Conservation (phyloP, 2,113 vertebrate species). For the cattle (Bos taurus) region DNA sequence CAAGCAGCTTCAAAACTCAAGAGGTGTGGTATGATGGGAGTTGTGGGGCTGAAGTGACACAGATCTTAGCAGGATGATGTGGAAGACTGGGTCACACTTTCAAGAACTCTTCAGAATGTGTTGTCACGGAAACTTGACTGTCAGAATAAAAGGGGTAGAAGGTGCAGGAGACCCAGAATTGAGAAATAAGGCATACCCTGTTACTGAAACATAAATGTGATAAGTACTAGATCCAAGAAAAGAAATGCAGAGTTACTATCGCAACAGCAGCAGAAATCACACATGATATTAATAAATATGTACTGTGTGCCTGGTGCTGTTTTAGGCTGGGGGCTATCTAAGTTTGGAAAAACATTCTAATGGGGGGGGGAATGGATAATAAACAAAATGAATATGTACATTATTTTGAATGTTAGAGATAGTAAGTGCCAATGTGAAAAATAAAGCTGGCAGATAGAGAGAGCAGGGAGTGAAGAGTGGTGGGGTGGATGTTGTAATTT, state of each 20-base stretch:
- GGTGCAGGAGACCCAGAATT: not conserved
- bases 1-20: not conserved
- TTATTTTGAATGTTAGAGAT: not conserved
- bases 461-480: not conserved
- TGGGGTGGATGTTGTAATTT: not conserved
- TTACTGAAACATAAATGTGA: not conserved
- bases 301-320: fast-evolving
- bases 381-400: not conserved
- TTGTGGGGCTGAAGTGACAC: too few species aligned
- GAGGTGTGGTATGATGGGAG: not conserved
- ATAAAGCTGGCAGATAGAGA: not conserved
- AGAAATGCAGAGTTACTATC: not conserved
- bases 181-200: not conserved
- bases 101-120: not conserved
- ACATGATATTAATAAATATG: not conserved
- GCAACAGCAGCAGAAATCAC: too few species aligned
- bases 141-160: not conserved
- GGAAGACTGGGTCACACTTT: not conserved
- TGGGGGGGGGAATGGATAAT: not conserved
- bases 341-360: not conserved
- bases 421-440: not conserved
- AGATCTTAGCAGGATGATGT: not conserved
- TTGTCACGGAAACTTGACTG: not conserved
- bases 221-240: not conserved
- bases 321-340: not conserved